These are phyloP conservation scores for Carduelis carduelis DNA, from an alignment of 2,797 vertebrate species.

Conservation along the genomic window DNA sequence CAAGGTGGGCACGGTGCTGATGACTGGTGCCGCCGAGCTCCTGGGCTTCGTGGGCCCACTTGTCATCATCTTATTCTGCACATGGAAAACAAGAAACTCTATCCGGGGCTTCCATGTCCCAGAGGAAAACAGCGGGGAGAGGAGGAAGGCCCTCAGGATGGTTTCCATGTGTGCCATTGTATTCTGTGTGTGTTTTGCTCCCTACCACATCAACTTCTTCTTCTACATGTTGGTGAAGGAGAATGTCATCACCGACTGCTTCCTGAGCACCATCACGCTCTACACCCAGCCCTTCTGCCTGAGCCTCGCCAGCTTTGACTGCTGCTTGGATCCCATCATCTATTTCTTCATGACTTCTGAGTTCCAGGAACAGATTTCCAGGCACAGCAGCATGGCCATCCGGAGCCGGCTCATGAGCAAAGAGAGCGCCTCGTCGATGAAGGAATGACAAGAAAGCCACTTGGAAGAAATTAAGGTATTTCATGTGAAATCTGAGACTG, in stretches of 20 bases:
- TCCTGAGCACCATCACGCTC: slow-evolving; percentile 46
- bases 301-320: slow-evolving; percentile 86
- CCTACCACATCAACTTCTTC: slow-evolving; percentile 89
- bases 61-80: slow-evolving; percentile 78
- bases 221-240: slow-evolving; percentile 86
- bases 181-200: slow-evolving; percentile 88
- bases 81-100: slow-evolving; percentile 77
- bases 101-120: slow-evolving; percentile 62
- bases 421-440: slow-evolving; percentile 71
- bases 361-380: slow-evolving; percentile 81
- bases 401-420: slow-evolving; percentile 77
- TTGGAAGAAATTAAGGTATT: neutral
- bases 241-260: slow-evolving; percentile 73
- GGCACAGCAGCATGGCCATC: slow-evolving; percentile 52
- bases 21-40: slow-evolving; percentile 78
- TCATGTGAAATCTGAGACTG: neutral
- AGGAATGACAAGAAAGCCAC: neutral
- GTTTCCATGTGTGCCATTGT: slow-evolving; percentile 82
- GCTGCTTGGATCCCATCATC: slow-evolving; percentile 87
- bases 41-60: slow-evolving; percentile 84
- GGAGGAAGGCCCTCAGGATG: slow-evolving; percentile 81
- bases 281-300: slow-evolving; percentile 85
- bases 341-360: slow-evolving; percentile 93
- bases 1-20: slow-evolving; percentile 46
- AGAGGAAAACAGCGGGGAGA: slow-evolving; percentile 62